phyloP scores from a whole-genome alignment of 2,113 vertebrate genomes.

The Syrrhaptes paradoxus region DNA sequence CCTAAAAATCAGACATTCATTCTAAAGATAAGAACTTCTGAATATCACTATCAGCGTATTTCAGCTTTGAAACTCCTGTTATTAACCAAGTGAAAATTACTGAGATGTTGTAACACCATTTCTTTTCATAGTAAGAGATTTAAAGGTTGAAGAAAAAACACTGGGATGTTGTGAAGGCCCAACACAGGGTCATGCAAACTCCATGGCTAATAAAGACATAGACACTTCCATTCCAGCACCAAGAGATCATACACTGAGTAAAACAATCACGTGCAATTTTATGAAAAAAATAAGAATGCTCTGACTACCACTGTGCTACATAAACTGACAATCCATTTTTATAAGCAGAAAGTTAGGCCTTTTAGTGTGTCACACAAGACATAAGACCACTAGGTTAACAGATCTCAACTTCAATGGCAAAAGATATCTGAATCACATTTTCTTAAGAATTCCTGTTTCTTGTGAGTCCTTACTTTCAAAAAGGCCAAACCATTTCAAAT shows the following conservation, averaged over 20 bases:
- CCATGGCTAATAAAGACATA: neutral
- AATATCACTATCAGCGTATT: neutral
- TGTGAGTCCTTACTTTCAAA: neutral
- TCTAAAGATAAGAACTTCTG: neutral
- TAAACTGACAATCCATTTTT: neutral
- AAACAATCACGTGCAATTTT: neutral
- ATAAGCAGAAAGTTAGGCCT: neutral
- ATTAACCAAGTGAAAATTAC: neutral
- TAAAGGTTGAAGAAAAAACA: neutral
- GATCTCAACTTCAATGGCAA: neutral
- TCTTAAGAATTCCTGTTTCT: neutral
- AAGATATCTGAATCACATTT: neutral
- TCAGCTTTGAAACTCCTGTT: neutral
- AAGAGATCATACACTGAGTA: neutral
- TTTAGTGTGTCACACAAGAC: neutral
- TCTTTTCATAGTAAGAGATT: neutral
- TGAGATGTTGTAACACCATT: neutral
- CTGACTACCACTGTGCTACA: neutral
- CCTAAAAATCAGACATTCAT: neutral
- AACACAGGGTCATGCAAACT: neutral
- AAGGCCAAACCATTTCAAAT: neutral
- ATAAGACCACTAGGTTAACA: neutral
- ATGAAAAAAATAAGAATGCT: neutral
- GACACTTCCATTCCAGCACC: neutral
- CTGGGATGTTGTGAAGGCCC: neutral